Base-by-base conservation (phyloP, 1,140 invertebrate species). In the Hypothenemus hampei region DNA sequence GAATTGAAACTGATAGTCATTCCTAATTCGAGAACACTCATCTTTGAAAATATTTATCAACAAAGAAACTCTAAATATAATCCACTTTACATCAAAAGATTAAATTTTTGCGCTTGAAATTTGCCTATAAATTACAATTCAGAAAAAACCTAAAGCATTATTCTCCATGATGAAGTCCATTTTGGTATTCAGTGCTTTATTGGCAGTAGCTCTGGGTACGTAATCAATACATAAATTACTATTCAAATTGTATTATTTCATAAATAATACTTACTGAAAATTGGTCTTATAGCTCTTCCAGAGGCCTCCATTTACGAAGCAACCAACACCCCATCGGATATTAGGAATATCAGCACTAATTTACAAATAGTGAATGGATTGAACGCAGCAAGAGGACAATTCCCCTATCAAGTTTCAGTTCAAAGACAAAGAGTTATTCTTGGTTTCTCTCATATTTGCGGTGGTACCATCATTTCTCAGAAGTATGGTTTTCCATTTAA, bases 351-450 rank as follows among this genome's bases (percentile, higher is more conserved):
- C 26, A 13, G 13, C 18, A 57, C 43, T 15, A 35, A 22, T 22
- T 20, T 41, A 11, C 31, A 43, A 23, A 43, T 65, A 21, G 55
- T 59, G 19, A 35, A 48, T 35, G 61, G 63, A 10, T 10, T 51
- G 6, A 53, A 61, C 26, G 63, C 63, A n/a, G 46, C 19, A 8
- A 57, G 53, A 20, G 51, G 51, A 10, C 58, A 65, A 59, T 58
- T 63, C 33, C 63, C 63, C 4, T 63, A 63, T 48, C 56, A 58
- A 51, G 31, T 65, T 19, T 65, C 63, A 1, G 39, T 57, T 8
- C 58, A 59, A 37, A 31, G 50, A 20, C 35, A 3, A 13, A 44
- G 50, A 3, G 8, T 48, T 8, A 21, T 62, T 3, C 24, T 46
- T 11, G 23, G 11, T 11, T 58, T 22, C 13, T 20, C 3, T 6